These are phyloP conservation scores for Solea solea DNA, from an alignment of 2,113 vertebrate species.

Conservation along the genomic window DNA sequence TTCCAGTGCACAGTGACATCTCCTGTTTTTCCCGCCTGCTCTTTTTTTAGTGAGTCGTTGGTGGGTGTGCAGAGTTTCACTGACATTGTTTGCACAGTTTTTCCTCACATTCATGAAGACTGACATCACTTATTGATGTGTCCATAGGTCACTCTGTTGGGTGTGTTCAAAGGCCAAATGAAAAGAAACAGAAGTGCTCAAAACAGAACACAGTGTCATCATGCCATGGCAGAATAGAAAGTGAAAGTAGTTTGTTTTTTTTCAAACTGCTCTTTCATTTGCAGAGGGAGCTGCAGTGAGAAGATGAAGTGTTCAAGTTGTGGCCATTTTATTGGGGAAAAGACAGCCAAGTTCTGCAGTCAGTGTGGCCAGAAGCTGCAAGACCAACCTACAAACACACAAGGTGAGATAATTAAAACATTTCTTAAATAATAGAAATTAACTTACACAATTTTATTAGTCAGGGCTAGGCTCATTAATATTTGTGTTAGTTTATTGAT, in stretches of 20 bases:
- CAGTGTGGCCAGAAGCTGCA: slow-evolving; percentile 45
- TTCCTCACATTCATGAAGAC: no score
- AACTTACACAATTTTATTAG: not conserved
- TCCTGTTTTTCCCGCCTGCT: not conserved
- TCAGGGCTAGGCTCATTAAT: not conserved
- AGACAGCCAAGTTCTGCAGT: slow-evolving; percentile 78
- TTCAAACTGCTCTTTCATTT: not conserved
- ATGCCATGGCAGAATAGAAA: slow-evolving; percentile 38
- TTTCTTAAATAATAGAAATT: not conserved
- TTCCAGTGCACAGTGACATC: slow-evolving; percentile 12
- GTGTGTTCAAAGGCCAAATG: slow-evolving; percentile 3
- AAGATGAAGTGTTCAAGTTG: slow-evolving; percentile 78
- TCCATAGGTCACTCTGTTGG: not conserved
- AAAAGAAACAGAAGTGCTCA: not conserved
- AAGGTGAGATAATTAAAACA: slow-evolving; percentile 36
- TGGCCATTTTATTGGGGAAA: slow-evolving; percentile 23
- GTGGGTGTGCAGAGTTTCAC: not conserved
- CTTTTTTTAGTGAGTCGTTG: not conserved
- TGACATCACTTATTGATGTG: not conserved
- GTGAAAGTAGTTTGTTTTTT: slow-evolving; percentile 28
- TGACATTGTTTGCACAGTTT: no score
- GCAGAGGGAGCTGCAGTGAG: slow-evolving; percentile 8
- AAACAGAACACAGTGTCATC: no score
- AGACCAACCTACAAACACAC: slow-evolving; percentile 1
- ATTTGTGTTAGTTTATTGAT: no score